Conservation (phyloP, 2,888 invertebrate species). For the Agrilus cyanescens region DNA sequence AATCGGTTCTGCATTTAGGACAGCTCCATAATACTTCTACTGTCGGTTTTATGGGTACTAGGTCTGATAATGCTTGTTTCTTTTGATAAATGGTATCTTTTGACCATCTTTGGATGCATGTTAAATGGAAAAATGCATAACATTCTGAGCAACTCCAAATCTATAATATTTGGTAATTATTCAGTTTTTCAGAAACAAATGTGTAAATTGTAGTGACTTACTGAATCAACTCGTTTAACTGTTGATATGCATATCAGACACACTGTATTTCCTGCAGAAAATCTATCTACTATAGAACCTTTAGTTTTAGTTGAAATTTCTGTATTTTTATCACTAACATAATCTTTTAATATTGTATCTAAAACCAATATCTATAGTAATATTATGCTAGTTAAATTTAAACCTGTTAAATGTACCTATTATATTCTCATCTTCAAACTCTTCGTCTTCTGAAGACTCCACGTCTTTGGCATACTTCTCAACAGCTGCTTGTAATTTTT, state of each 20-base stretch:
- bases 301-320: constrained; percentile 42
- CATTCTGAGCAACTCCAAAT: constrained; percentile 84
- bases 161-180: constrained; percentile 27
- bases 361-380: constrained; percentile 9
- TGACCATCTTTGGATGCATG: constrained; percentile 86
- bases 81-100: constrained; percentile 71
- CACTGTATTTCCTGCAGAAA: constrained; percentile 67
- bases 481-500: constrained; percentile 38
- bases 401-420: constrained; percentile 30
- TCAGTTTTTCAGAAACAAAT: background rate
- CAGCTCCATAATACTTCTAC: constrained; percentile 53
- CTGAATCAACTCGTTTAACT: constrained; percentile 65
- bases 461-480: constrained; percentile 38
- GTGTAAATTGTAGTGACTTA: constrained; percentile 24
- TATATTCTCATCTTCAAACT: constrained; percentile 37
- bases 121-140: constrained; percentile 73
- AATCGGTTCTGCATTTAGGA: constrained; percentile 80
- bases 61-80: constrained; percentile 44
- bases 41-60: constrained; percentile 32
- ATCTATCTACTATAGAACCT: constrained; percentile 63
- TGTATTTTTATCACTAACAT: constrained; percentile 36
- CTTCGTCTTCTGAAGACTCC: constrained; percentile 43
- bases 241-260: constrained; percentile 87
- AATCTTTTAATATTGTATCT: constrained; percentile 41
- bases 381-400: background rate